phyloP scores from a whole-genome alignment of 1,140 invertebrate species.

The Pectinophora gossypiella region DNA sequence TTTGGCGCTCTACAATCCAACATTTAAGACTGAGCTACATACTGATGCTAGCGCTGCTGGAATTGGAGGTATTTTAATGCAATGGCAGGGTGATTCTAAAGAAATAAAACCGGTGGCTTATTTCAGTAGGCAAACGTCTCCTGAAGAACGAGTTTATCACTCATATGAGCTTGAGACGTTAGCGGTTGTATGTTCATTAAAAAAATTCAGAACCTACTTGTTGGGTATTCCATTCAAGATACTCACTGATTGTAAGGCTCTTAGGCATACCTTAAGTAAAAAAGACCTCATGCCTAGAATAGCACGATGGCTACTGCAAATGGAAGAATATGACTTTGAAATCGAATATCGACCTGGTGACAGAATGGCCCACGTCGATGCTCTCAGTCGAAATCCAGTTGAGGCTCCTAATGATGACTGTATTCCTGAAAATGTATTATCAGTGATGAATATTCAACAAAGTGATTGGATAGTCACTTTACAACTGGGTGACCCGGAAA shows the following conservation, averaged over 20 bases:
- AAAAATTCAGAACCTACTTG: neutral
- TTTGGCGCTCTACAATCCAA: neutral
- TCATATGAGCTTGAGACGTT: constrained; percentile 1
- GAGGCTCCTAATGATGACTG: constrained; percentile 9
- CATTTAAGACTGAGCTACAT: neutral
- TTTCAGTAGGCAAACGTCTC: neutral
- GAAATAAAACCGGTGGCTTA: neutral
- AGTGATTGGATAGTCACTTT: neutral
- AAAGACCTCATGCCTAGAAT: neutral
- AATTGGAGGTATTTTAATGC: neutral
- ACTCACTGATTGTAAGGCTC: neutral
- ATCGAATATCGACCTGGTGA: constrained; percentile 31
- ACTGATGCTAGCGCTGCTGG: neutral
- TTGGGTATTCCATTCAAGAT: neutral
- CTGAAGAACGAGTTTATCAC: neutral
- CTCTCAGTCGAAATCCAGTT: constrained; percentile 28
- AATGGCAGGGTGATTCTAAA: neutral
- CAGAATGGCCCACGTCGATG: constrained; percentile 42
- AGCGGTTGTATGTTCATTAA: neutral
- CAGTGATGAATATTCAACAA: neutral
- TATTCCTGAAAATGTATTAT: constrained; percentile 9
- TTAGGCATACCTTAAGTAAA: neutral
- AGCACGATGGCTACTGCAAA: neutral
- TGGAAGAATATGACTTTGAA: constrained; percentile 30
- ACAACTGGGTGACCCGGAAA: neutral